Conservation (phyloP, 2,888 invertebrate genomes). For the Drosophila sordidapex region DNA sequence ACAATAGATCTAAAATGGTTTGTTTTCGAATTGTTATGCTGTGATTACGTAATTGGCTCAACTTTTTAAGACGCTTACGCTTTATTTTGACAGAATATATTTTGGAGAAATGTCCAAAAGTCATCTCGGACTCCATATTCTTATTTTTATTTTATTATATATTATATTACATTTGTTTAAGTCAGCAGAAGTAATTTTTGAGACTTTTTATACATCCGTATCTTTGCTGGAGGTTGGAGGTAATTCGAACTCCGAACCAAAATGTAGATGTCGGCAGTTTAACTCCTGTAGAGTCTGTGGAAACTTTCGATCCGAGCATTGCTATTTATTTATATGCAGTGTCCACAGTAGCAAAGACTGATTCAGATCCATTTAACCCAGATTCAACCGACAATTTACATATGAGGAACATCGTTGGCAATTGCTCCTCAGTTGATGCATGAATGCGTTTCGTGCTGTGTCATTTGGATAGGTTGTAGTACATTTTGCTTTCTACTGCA, state of each 20-base stretch:
- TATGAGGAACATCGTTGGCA: conserved; percentile 24
- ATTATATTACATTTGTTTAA: background rate
- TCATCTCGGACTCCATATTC: no score
- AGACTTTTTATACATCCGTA: background rate
- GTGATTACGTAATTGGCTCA: conserved; percentile 17
- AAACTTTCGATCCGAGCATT: background rate
- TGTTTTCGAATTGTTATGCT: conserved; percentile 1
- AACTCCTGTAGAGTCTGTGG: background rate
- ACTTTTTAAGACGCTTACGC: background rate
- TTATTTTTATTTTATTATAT: background rate
- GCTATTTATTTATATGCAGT: background rate
- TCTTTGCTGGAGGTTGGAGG: background rate
- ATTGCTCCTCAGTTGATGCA: conserved; percentile 20
- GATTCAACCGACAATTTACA: conserved; percentile 17
- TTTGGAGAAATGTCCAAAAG: background rate
- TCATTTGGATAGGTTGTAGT: conserved; percentile 34
- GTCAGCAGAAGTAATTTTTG: background rate
- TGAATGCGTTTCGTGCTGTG: conserved; percentile 25
- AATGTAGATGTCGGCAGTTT: background rate
- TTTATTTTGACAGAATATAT: background rate
- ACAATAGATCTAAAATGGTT: conserved; percentile 15
- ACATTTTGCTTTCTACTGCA: conserved; percentile 25
- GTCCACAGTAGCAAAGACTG: background rate
- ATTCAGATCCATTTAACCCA: conserved; percentile 13
- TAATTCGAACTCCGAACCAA: background rate